Conservation (phyloP, 2,888 invertebrate genomes). For the Diadromus collaris region DNA sequence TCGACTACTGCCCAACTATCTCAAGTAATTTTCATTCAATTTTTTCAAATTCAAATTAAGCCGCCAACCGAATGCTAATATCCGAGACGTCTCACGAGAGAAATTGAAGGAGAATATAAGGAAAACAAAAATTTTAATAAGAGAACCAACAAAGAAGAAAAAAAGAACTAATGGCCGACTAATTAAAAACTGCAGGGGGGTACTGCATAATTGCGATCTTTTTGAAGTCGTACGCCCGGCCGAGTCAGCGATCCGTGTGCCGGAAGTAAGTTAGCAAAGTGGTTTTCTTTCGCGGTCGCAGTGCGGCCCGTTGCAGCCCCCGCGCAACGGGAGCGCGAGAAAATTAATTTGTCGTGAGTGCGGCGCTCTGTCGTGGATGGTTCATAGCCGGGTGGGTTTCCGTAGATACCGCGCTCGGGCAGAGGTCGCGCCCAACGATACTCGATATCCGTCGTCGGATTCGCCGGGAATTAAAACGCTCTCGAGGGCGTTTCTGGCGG, state of each 20-base stretch:
- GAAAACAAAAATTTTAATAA: no score
- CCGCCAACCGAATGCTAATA: slow-evolving; percentile 18
- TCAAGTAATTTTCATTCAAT: neutral
- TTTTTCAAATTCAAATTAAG: neutral
- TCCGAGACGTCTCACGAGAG: slow-evolving; percentile 6
- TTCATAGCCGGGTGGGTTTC: slow-evolving; percentile 8
- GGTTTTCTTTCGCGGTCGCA: slow-evolving; percentile 32
- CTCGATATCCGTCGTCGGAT: slow-evolving; percentile 51
- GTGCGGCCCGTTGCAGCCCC: slow-evolving; percentile 6
- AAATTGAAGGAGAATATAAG: neutral
- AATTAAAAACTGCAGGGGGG: slow-evolving; percentile 43
- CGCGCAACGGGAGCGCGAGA: slow-evolving; percentile 30
- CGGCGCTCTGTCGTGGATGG: slow-evolving; percentile 10
- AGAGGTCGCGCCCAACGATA: slow-evolving; percentile 45
- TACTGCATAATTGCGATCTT: no score
- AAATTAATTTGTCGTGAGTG: slow-evolving; percentile 56
- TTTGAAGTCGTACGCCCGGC: slow-evolving; percentile 21
- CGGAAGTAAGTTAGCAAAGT: slow-evolving; percentile 54
- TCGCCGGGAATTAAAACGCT: slow-evolving; percentile 44
- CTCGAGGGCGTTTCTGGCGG: slow-evolving; percentile 20
- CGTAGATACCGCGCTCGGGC: slow-evolving; percentile 21
- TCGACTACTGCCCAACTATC: no score
- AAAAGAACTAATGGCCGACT: slow-evolving; percentile 29
- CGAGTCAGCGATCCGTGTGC: slow-evolving; percentile 39
- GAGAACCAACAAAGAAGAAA: slow-evolving; percentile 5